Base-by-base conservation (phyloP, 2,113 vertebrate genomes). In the Melozone crissalis region DNA sequence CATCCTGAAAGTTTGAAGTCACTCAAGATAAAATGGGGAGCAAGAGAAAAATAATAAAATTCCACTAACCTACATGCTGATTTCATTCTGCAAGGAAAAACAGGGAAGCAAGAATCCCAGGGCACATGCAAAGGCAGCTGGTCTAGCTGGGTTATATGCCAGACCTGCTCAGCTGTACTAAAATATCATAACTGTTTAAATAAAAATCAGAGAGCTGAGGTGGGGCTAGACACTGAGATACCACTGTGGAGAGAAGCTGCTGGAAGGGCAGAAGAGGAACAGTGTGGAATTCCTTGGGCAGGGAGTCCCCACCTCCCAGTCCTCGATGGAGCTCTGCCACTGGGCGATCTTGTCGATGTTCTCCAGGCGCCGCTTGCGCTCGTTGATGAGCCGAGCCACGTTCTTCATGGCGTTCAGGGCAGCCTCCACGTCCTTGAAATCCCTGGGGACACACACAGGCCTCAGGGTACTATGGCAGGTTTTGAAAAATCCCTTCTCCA, bases 321-420 rank as follows among this genome's bases (percentile, higher is more conserved):
- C 99, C 86, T 99, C 99, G 85, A 99, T 99, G 15, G 98, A 98
- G 87, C 99, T 99, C 97, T 99, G 99, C 99, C 99, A 99, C 71
- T 99, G 98, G 31, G 99, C 99, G 13, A 99, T 99, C 95, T 99
- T 99, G 95, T 99, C 99, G 2, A 99, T 99, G 96, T 99, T 99
- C 95, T 99, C 99, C 51, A 99, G 98, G 11, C 99, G 98, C 33
- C 99, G 98, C 92, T 99, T 99, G 52, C 98, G 97, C 96, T 99
- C 99, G 0, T 99, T 99, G 96, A 99, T 99, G 78, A 99, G 98
- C 78, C 85, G 97, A 61, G 99, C 99, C 37, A 99, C 99, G 0
- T 99, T 99, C 95, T 99, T 99, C 99, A 99, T 99, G 89, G 99
- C 99, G 1, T 98, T 98, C 82, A 99, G 94, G 82, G 99, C 99